Conservation (phyloP, 2,797 vertebrate genomes). For the Tauraco hartlaubi region DNA sequence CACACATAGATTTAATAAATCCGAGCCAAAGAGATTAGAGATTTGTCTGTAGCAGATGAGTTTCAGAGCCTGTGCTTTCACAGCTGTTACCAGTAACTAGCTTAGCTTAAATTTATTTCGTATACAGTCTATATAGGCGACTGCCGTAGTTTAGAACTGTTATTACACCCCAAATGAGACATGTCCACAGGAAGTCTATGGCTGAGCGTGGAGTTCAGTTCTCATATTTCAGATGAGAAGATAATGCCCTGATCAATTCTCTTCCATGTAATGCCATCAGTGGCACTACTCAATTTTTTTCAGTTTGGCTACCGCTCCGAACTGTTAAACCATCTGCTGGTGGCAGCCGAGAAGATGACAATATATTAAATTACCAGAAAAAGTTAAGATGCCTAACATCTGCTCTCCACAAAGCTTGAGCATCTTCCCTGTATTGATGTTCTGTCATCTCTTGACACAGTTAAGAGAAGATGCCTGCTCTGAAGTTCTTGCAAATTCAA, state of each 20-base stretch:
- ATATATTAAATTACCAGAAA: slow-evolving; percentile 44
- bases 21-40: slow-evolving; percentile 71
- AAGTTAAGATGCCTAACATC: slow-evolving; percentile 51
- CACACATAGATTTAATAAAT: slow-evolving; percentile 65
- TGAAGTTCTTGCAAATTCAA: slow-evolving; percentile 21
- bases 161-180: background rate
- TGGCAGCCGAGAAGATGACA: slow-evolving; percentile 25
- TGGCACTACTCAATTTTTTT: slow-evolving; percentile 19
- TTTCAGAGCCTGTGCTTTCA: slow-evolving; percentile 50
- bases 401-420: background rate
- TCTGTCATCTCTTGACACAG: slow-evolving; percentile 12
- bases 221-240: background rate
- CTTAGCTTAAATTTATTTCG: slow-evolving; percentile 47
- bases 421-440: slow-evolving; percentile 25
- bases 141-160: background rate
- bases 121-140: slow-evolving; percentile 15
- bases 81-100: slow-evolving; percentile 66
- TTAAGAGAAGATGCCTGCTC: background rate
- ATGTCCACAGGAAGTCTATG: background rate
- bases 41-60: slow-evolving; percentile 67
- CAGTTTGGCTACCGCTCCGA: slow-evolving; percentile 17
- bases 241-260: slow-evolving; percentile 33
- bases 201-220: background rate
- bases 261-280: background rate
- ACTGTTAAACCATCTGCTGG: slow-evolving; percentile 60